A percentile compares a stretch with the other conserved stretches of the same genome.
Evolutionary conservation across 1,140 invertebrate species (phyloP).

Genomic region (Megalopta genalis): DNA sequence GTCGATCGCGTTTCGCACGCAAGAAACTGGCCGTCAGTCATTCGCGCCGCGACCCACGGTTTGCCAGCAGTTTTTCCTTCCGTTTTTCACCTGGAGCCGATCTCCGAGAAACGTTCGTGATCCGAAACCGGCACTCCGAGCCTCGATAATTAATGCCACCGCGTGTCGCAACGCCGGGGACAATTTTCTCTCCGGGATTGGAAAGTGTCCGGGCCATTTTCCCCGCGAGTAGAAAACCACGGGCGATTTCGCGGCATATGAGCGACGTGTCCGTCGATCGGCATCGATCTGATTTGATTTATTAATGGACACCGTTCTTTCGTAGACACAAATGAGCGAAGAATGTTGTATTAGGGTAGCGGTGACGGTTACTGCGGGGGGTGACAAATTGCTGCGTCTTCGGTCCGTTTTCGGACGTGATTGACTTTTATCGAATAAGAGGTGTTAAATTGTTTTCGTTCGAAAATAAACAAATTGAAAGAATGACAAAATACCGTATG

Average conservation of each 20-base stretch:
- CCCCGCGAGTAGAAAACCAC: not conserved
- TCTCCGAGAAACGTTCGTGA: conserved; percentile 2
- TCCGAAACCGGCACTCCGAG: conserved; percentile 18
- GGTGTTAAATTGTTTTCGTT: too few relatives aligned
- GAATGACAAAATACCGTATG: too few relatives aligned
- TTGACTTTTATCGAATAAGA: too few relatives aligned
- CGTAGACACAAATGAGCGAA: too few relatives aligned
- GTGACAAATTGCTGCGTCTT: too few relatives aligned
- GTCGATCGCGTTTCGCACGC: conserved; percentile 12
- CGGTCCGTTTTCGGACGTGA: too few relatives aligned
- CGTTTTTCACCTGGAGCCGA: too few relatives aligned
- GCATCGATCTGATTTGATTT: not conserved
- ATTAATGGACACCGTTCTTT: too few relatives aligned
- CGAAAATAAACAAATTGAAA: too few relatives aligned
- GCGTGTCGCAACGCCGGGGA: conserved; percentile 4
- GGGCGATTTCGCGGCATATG: not conserved
- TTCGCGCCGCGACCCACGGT: not conserved
- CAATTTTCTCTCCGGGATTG: not conserved
- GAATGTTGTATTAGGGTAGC: too few relatives aligned
- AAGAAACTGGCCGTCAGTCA: conserved; percentile 6
- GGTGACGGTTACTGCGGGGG: too few relatives aligned
- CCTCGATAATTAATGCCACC: not conserved
- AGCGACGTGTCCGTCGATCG: not conserved
- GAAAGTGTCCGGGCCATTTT: conserved; percentile 22
- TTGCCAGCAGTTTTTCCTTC: not conserved